These are phyloP conservation scores for Menura novaehollandiae DNA, from an alignment of 2,113 vertebrate genomes.

Conservation along the genomic window DNA sequence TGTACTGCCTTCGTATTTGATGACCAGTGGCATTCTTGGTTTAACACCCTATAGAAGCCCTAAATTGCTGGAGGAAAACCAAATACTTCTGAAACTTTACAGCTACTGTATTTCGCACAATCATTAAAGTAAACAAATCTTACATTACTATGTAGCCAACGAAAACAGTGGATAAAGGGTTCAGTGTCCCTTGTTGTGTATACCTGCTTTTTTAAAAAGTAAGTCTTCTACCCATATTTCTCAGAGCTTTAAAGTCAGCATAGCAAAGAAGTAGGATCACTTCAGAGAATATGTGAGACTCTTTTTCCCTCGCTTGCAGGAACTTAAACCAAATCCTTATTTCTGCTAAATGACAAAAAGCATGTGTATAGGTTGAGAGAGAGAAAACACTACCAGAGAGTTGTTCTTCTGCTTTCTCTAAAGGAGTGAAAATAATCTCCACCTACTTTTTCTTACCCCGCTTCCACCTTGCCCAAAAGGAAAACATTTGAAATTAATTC, in stretches of 20 bases:
- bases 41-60: slow-evolving; percentile 65
- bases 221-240: slow-evolving; percentile 43
- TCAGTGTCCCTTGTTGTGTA: slow-evolving; percentile 71
- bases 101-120: slow-evolving; percentile 72
- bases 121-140: slow-evolving; percentile 71
- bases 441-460: neutral
- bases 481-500: slow-evolving; percentile 62
- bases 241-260: slow-evolving; percentile 19
- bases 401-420: slow-evolving; percentile 19
- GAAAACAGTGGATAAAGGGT: slow-evolving; percentile 70
- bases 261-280: slow-evolving; percentile 34
- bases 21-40: slow-evolving; percentile 74
- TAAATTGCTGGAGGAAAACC: slow-evolving; percentile 66
- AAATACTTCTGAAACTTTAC: slow-evolving; percentile 72
- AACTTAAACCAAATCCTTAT: slow-evolving; percentile 21
- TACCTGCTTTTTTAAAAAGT: slow-evolving; percentile 49
- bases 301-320: slow-evolving; percentile 17
- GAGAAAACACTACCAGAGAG: neutral
- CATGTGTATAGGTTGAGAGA: slow-evolving; percentile 10
- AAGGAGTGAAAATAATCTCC: slow-evolving; percentile 34
- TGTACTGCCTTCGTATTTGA: slow-evolving; percentile 44
- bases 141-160: slow-evolving; percentile 61
- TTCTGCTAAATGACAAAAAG: slow-evolving; percentile 33
- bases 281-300: slow-evolving; percentile 49
- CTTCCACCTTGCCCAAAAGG: slow-evolving; percentile 10